Base-by-base conservation (phyloP, 2,797 vertebrate genomes). In the Gymnopithys bicolor region DNA sequence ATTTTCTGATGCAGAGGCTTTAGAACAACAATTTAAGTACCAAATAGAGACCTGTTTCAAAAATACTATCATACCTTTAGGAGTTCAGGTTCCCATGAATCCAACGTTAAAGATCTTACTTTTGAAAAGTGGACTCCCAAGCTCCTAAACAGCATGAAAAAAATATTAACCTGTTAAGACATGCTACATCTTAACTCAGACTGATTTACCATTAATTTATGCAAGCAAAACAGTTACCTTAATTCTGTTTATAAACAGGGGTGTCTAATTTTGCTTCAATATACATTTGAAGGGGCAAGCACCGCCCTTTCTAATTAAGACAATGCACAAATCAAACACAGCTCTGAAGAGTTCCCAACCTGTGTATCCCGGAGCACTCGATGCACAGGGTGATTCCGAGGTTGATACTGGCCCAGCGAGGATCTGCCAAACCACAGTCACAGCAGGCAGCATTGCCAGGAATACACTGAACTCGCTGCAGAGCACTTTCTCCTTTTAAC, bases 391-490 rank as follows among this genome's bases (percentile, higher is more conserved):
- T 99, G 97, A 99, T 99, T 91, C 99, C 99, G 78, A 99, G 98
- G 96, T 99, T 99, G 98, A 99, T 99, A 97, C 99, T 99, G 97
- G 99, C 99, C 99, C 99, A 99, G 91, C 99, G 98, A 2, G 99
- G 99, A 91, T 99, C 99, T 2, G 98, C 97, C 95, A 98, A 98
- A 12, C 99, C 99, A 71, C 99, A 99, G 81, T 99, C 99, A 37
- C 99, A 99, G 97, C 99, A 99, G 94, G 96, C 98, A 87, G 93
- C 90, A 27, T 99, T 99, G 16, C 99, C 99, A 4, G 98, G 97
- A 90, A 99, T 99, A 86, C 97, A 98, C 95, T 99, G 98, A 62
- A 99, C 99, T 75, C 98, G 98, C 97, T 99, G 99, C 32, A 99
- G 97, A 10, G 99, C 99, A 30, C 98, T 99, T 87, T 99, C 99